Base-by-base conservation (phyloP, 2,113 vertebrate species). In the Aleadryas rufinucha region DNA sequence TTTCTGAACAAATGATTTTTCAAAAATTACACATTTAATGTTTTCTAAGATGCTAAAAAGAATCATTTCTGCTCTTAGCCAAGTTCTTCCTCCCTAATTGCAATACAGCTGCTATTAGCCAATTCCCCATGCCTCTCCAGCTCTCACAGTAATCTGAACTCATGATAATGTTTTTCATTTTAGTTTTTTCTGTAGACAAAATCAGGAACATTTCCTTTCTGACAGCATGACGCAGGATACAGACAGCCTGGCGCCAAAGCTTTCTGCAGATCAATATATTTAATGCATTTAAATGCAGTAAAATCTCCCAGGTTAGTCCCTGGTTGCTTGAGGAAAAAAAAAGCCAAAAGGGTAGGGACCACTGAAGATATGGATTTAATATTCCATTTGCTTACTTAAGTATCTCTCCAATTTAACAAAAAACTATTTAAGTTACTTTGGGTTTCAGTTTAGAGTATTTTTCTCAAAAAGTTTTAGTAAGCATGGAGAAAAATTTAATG, bases 181-280 rank as follows among this genome's bases (percentile, higher is more conserved):
- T 61, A 11, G 1, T 45, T 81, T 95, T 59, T 71, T 78, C 78
- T 66, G 50, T 52, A 95, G 80, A 88, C 60, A 90, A 83, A 95
- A 60, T 72, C 76, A 93, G 81, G 84, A 92, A 45, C 82, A 86
- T 93, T 95, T 96, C 70, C 89, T 93, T 79, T 82, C 83, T 88
- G 87, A 89, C 57, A 70, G 53, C 59, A 59, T n/a, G n/a, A 91
- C 60, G 93, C 54, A 86, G 88, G 88, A 83, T 92, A 72, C 89
- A 96, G 95, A 97, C 93, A 94, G 89, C 39, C 90, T 82, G 96
- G 94, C 92, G 60, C 96, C 97, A 96, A 86, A 93, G 92, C 94
- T 95, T 89, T 95, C 76, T 88, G 49, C 70, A 93, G 86, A 97
- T 97, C 97, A 96, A 97, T 97, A 91, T 41, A 88, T 90, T 90